A percentile compares a stretch with the other conserved stretches of the same genome.
Evolutionary conservation across 2,797 vertebrate species (phyloP).

Genomic region (Florisuga fusca): DNA sequence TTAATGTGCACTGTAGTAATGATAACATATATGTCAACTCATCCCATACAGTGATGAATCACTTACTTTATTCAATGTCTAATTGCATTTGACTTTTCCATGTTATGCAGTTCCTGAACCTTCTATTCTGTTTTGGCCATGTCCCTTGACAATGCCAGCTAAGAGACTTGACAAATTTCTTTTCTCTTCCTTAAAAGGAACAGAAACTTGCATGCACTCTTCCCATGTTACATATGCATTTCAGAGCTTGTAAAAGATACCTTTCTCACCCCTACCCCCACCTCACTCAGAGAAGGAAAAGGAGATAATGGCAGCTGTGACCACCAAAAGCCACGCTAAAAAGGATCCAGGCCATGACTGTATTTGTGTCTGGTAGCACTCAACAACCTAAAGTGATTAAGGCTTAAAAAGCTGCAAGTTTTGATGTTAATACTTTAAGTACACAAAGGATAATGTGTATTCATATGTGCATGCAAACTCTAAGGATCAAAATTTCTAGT

Average conservation of each 20-base stretch:
- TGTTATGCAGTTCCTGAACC: not conserved
- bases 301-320: not conserved
- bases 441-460: not conserved
- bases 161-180: not conserved
- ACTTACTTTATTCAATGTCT: not conserved
- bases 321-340: not conserved
- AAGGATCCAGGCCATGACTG: not conserved
- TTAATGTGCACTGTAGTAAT: not conserved
- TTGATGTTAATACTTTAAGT: not conserved
- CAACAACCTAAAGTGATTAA: not conserved
- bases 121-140: not conserved
- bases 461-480: not conserved
- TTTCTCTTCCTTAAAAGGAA: not conserved
- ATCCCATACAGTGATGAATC: not conserved
- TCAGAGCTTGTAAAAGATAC: not conserved
- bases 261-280: not conserved
- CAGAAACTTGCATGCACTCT: not conserved
- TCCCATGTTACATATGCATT: not conserved
- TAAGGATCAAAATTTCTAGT: not conserved
- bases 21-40: not conserved
- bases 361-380: not conserved
- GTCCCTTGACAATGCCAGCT: not conserved
- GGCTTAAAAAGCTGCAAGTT: not conserved
- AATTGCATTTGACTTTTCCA: not conserved
- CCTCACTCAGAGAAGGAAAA: not conserved